Conservation (phyloP, 2,797 vertebrate genomes). For the Chanos chanos region DNA sequence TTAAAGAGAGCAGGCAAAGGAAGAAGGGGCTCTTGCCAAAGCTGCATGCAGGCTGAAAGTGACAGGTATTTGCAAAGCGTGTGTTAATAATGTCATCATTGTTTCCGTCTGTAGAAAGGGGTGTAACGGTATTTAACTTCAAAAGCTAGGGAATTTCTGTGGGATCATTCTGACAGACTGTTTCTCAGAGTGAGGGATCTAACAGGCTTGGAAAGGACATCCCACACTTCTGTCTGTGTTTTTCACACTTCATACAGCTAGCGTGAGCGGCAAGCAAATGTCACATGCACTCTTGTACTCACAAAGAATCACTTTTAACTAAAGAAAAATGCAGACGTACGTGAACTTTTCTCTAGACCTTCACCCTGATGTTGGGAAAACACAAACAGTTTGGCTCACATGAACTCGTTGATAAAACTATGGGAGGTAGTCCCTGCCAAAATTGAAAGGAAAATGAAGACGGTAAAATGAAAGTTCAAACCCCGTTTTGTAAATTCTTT, state of each 20-base stretch:
- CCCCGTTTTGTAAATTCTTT: too few species aligned
- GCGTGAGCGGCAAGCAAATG: background rate
- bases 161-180: constrained; percentile 35
- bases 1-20: constrained; percentile 15
- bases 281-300: too few species aligned
- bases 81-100: constrained; percentile 34
- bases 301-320: too few species aligned
- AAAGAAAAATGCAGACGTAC: too few species aligned
- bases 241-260: constrained; percentile 6
- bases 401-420: too few species aligned
- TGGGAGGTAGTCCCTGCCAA: too few species aligned
- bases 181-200: constrained; percentile 32
- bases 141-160: constrained; percentile 34
- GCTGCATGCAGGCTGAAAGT: constrained; percentile 26
- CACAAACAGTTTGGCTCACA: too few species aligned
- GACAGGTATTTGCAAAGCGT: constrained; percentile 42
- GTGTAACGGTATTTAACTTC: constrained; percentile 44
- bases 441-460: too few species aligned
- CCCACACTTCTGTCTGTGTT: constrained; percentile 11
- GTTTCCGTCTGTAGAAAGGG: constrained; percentile 31
- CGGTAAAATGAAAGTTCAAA: too few species aligned
- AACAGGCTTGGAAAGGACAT: constrained; percentile 29
- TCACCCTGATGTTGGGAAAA: too few species aligned
- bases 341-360: too few species aligned
- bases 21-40: constrained; percentile 29